phyloP scores from a whole-genome alignment of 37 sponge, comb jelly and placozoan genomes.

The Haliclona indistincta region DNA sequence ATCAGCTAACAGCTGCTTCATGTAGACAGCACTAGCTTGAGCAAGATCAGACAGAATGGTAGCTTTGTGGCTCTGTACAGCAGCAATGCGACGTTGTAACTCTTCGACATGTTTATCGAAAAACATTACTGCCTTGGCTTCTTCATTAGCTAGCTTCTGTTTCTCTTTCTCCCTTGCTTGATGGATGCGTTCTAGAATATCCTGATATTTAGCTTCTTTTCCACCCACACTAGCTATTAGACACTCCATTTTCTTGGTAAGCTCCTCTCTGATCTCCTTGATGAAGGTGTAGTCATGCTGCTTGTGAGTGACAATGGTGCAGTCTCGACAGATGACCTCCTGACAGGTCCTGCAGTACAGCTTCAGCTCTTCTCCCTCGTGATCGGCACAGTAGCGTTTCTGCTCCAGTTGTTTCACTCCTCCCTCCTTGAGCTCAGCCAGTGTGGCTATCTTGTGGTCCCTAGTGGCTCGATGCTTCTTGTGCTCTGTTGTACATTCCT shows the following conservation, averaged over 20 bases:
- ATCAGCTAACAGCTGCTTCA: constrained; percentile 3
- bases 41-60: too few relatives aligned
- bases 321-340: constrained; percentile 19
- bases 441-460: constrained; percentile 1
- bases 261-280: neutral
- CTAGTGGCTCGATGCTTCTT: neutral
- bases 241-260: neutral
- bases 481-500: constrained; percentile 1
- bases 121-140: neutral
- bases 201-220: constrained; percentile 6
- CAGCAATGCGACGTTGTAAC: neutral
- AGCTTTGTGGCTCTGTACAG: neutral
- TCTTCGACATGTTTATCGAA: constrained; percentile 1
- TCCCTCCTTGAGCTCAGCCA: neutral
- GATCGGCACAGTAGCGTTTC: constrained; percentile 11
- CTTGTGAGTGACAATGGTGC: constrained; percentile 23
- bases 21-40: neutral
- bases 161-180: neutral
- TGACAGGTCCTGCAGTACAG: constrained; percentile 24
- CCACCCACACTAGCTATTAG: neutral
- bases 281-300: constrained; percentile 1
- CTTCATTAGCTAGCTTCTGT: neutral
- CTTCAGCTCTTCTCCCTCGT: constrained; percentile 26
- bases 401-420: neutral
- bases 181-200: neutral